Evolutionary conservation across 1,140 invertebrate species (phyloP).

Genomic region (Zaprionus taronus): DNA sequence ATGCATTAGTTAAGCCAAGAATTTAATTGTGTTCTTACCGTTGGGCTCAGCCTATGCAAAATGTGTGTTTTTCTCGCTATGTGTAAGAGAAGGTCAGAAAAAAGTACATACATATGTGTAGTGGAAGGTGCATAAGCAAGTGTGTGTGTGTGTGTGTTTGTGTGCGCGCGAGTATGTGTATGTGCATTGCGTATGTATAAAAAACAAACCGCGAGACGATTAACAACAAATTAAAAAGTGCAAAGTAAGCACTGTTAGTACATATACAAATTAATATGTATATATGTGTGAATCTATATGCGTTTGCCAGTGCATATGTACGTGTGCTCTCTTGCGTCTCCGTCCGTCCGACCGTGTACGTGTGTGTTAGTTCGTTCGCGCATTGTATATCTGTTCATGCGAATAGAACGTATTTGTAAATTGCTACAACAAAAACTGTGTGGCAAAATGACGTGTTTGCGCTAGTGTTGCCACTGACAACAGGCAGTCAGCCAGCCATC

Average conservation of each 20-base stretch:
- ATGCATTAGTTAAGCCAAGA: slow-evolving; percentile 22
- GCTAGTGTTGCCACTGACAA: slow-evolving; percentile 59
- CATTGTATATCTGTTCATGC: slow-evolving; percentile 35
- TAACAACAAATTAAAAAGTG: slow-evolving; percentile 54
- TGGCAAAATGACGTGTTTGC: slow-evolving; percentile 60
- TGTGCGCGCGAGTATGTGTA: slow-evolving; percentile 30
- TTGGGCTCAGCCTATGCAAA: slow-evolving; percentile 10
- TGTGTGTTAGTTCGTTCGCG: slow-evolving; percentile 20
- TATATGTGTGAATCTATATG: slow-evolving; percentile 14
- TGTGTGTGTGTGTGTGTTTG: slow-evolving; percentile 25
- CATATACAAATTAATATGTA: slow-evolving; percentile 23
- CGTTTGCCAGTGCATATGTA: slow-evolving; percentile 16
- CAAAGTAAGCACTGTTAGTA: slow-evolving; percentile 44
- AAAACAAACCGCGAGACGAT: slow-evolving; percentile 53
- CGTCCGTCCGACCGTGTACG: background rate
- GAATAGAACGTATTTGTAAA: slow-evolving; percentile 54
- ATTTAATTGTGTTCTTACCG: slow-evolving; percentile 7
- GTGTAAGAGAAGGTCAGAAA: slow-evolving; percentile 72
- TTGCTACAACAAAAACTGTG: slow-evolving; percentile 54
- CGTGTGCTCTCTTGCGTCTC: slow-evolving; percentile 10
- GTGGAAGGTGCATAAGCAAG: slow-evolving; percentile 39
- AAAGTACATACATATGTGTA: slow-evolving; percentile 63
- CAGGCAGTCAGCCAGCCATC: slow-evolving; percentile 18
- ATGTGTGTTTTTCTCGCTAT: slow-evolving; percentile 45
- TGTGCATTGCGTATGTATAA: slow-evolving; percentile 57